Evolutionary conservation across 2,113 vertebrate species (phyloP).

Genomic region (Passer montanus): DNA sequence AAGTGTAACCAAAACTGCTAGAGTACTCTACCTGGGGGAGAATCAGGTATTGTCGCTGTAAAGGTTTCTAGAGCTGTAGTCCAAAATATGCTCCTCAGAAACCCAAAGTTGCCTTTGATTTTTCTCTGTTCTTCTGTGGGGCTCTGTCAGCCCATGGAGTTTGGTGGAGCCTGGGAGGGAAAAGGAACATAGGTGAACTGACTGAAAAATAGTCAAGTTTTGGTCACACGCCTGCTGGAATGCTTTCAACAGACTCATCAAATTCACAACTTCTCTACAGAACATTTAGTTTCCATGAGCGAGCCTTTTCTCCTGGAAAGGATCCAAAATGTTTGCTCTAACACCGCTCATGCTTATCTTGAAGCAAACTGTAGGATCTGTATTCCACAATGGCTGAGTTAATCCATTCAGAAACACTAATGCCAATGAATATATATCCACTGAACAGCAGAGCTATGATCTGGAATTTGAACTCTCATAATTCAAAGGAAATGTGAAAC

Average conservation of each 20-base stretch:
- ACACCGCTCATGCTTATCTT: conserved; percentile 1
- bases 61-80: not conserved
- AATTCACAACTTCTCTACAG: conserved; percentile 10
- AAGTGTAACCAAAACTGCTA: not conserved
- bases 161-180: not conserved
- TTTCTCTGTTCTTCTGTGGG: not conserved
- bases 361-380: not conserved
- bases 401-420: conserved; percentile 23
- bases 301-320: not conserved
- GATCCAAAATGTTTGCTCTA: not conserved
- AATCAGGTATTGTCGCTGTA: not conserved
- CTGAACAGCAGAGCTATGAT: conserved; percentile 6
- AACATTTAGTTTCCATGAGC: not conserved
- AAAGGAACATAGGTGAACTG: not conserved
- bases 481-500: conserved; percentile 42
- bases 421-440: conserved; percentile 8
- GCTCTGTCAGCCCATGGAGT: not conserved
- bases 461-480: conserved; percentile 24
- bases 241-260: conserved; percentile 17
- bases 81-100: not conserved
- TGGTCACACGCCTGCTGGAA: not conserved
- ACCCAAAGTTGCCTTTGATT: not conserved
- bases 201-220: not conserved
- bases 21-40: not conserved
- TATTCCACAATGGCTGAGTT: not conserved